Evolutionary conservation across 35 echinoderm and acorn worm species (phyloP), one percentile per base, ranked within the genome.

Genomic region (Ophioderma brevispina): DNA sequence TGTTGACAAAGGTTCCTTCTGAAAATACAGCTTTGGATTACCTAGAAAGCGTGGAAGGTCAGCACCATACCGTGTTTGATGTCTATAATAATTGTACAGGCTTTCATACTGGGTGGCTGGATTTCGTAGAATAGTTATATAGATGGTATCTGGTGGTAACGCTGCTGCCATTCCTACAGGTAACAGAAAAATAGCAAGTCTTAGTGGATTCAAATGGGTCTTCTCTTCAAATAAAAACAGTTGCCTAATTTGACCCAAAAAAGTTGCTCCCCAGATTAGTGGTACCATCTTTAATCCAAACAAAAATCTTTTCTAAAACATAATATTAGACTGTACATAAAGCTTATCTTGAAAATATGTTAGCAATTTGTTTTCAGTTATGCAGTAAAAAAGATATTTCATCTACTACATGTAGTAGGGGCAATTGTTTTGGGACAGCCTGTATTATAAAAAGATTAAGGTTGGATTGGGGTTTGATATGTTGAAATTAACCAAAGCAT

Each of bases 51-150:
- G 34, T 0, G 33, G 23, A 11, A 98, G 80, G 25, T 78, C 79
- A 0, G 75, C 85, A 0, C 77, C 31, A 38, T 89, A 98, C 4
- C 92, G 82, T 0, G 39, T 84, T 2, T 86, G 40, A 14, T 84
- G 90, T 30, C 81, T 75, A 63, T 95, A 99, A 33, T 99, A 99
- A 36, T 78, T 95, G 88, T 90, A 99, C 49, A 95, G 86, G 40
- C 93, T 95, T 64, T 99, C 97, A 85, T 79, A 99, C 83, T 99
- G 97, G 15, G 87, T 89, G 11, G 87, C 94, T 23, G 97, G 97
- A 50, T 99, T 88, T 32, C 97, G 83, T 11, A 99, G 76, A 39
- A 99, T 87, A n/a, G 94, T 95, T 31, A 95, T 84, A 39, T 95
- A 99, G 19, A 95, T 79, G 5, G 97, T 85, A 37, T 93, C 94